These are phyloP conservation scores for Cerastis leucographa DNA, from an alignment of 2,888 invertebrate genomes.

Conservation along the genomic window DNA sequence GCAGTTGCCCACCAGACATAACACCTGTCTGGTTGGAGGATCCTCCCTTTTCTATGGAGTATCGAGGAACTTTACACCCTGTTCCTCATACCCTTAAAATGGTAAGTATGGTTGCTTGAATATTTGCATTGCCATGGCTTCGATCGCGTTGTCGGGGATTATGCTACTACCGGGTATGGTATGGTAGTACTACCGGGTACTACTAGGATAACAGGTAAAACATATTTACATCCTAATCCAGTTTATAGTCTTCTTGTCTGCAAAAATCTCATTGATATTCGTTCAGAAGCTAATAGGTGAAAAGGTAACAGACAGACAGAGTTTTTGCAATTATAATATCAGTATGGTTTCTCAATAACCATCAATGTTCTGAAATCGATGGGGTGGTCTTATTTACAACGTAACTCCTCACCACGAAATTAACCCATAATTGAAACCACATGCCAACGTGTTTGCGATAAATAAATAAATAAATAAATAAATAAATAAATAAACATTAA, in stretches of 20 bases:
- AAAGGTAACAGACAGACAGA: neutral
- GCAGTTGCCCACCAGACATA: too few species aligned
- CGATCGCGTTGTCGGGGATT: neutral
- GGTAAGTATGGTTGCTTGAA: too few species aligned
- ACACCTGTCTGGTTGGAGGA: too few species aligned
- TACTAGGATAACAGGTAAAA: too few species aligned
- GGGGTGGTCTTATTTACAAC: conserved; percentile 17
- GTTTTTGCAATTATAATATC: neutral
- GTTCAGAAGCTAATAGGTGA: neutral
- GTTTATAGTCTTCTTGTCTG: neutral
- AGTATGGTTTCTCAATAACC: neutral
- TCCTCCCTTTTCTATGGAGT: too few species aligned
- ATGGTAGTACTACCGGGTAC: too few species aligned
- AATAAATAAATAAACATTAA: too few species aligned
- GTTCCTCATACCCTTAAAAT: too few species aligned
- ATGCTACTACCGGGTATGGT: neutral
- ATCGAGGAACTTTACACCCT: too few species aligned
- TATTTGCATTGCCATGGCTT: neutral
- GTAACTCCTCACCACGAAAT: conserved; percentile 2
- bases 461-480: too few species aligned
- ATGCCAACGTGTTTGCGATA: too few species aligned
- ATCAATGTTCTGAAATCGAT: neutral
- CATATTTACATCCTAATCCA: neutral
- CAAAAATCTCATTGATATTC: neutral
- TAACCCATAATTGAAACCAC: conserved; percentile 1